Conservation (phyloP, 2,113 vertebrate species). For the Daboia siamensis region DNA sequence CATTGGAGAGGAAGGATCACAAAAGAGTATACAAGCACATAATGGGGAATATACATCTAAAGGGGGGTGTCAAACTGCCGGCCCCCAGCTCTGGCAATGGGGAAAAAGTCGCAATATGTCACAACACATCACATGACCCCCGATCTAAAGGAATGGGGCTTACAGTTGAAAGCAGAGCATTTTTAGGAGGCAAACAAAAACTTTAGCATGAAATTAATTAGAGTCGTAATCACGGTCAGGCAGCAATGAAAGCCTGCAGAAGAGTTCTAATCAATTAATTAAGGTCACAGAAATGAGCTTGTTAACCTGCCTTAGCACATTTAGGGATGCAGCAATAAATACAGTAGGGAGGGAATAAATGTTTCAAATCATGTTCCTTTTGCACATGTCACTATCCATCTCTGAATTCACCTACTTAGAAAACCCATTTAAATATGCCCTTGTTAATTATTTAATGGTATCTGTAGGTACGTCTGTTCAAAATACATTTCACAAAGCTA, state of each 20-base stretch:
- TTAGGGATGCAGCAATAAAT: background rate
- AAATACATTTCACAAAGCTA: background rate
- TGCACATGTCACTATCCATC: background rate
- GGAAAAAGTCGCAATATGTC: too few species aligned
- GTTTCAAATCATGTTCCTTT: background rate
- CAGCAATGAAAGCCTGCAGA: background rate
- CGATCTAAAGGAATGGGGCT: background rate
- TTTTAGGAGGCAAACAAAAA: background rate
- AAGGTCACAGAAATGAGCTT: background rate
- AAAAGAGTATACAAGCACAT: background rate
- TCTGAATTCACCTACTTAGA: background rate
- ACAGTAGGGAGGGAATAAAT: background rate
- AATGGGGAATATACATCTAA: background rate
- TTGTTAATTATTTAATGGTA: background rate
- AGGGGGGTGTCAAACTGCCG: fast-evolving
- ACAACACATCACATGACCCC: too few species aligned
- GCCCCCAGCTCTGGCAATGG: too few species aligned
- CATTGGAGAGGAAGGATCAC: background rate
- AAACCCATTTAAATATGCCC: background rate
- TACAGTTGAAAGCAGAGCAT: background rate
- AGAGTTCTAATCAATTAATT: background rate
- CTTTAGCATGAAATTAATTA: background rate
- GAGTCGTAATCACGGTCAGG: background rate
- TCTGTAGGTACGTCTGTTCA: background rate
- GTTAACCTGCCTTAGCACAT: background rate